Base-by-base conservation (phyloP, 1,140 invertebrate genomes). In the Cyphomyrmex costatus region DNA sequence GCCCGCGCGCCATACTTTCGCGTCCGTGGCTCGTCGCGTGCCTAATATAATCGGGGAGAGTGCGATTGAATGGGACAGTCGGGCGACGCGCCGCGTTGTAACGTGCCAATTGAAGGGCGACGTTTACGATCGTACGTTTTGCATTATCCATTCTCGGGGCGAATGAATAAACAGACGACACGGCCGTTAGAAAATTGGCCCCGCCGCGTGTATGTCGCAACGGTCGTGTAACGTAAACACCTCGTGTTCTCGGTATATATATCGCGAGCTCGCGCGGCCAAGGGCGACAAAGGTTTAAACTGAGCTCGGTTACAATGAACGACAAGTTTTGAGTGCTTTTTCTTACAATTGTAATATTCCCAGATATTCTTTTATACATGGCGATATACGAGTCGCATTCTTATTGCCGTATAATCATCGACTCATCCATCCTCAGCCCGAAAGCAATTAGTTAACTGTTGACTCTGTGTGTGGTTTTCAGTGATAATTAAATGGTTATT, bases 131-230 rank as follows among this genome's bases (percentile, higher is more conserved):
- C 46, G 46, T 16, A 10, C 61, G 51, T 71, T 83, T n/a, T 33
- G 42, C 36, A 24, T 82, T 73, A 73, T 24, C 24, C 68, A 66
- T 42, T 46, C 36, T 73, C 79, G 66, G 24, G 10, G 19, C 42
- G 4, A 46, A 60, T 60, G 49, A 42, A 73, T 49, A 73, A 33
- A 73, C 66, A 33, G 36, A 71, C 36, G 21, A 12, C 65, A 12
- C 65, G 36, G 1, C 19, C 8, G 61, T 71, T 83, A 74, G 53
- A 83, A 73, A 82, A 71, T 73, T 58, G 65, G 19, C 7, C 65
- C 65, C 24, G 42, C 8, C 36, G n/a, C 36, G 24, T 14, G 16
- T 10, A 7, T 3, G 8, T 56, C 21, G n/a, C 36, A 30, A 33
- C 33, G 33, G 33, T 36, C 33, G 33, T n/a, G n/a, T 6, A 7